Conservation (phyloP, 2,888 invertebrate genomes). For the Polydrusus cervinus region DNA sequence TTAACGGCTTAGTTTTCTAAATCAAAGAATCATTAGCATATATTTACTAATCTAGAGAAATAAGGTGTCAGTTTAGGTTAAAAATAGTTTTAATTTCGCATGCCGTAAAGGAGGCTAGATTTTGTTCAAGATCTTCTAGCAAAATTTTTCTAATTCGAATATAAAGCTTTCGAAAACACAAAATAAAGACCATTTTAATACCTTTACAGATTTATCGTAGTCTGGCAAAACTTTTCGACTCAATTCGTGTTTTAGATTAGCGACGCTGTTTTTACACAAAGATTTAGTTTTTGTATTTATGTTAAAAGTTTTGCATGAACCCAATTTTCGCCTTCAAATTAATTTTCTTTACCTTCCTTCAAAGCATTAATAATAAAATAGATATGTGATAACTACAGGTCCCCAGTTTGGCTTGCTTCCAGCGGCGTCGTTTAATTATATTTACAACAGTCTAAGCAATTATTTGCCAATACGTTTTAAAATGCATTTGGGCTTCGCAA, state of each 20-base stretch:
- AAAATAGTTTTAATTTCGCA: no score
- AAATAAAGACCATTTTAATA: constrained; percentile 34
- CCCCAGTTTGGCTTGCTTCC: no score
- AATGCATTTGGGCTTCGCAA: no score
- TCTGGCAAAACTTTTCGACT: constrained; percentile 15
- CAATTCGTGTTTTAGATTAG: constrained; percentile 32
- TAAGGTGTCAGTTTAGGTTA: no score
- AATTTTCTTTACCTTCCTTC: not conserved
- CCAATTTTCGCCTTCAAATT: not conserved
- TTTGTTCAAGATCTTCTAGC: not conserved
- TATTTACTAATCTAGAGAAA: no score
- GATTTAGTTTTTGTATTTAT: not conserved
- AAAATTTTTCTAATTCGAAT: constrained; percentile 26
- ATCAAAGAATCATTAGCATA: no score
- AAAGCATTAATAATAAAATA: no score
- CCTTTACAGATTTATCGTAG: constrained; percentile 21
- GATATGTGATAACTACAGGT: no score
- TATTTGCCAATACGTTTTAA: no score
- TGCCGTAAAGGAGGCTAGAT: not conserved
- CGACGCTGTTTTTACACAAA: constrained; percentile 2
- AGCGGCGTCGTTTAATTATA: no score
- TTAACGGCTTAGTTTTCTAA: no score
- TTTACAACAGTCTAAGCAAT: no score
- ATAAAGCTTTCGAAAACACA: constrained; percentile 27
- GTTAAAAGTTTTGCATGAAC: not conserved